phyloP scores from a whole-genome alignment of 2,888 invertebrate species.

The Melangyna quadrimaculata region DNA sequence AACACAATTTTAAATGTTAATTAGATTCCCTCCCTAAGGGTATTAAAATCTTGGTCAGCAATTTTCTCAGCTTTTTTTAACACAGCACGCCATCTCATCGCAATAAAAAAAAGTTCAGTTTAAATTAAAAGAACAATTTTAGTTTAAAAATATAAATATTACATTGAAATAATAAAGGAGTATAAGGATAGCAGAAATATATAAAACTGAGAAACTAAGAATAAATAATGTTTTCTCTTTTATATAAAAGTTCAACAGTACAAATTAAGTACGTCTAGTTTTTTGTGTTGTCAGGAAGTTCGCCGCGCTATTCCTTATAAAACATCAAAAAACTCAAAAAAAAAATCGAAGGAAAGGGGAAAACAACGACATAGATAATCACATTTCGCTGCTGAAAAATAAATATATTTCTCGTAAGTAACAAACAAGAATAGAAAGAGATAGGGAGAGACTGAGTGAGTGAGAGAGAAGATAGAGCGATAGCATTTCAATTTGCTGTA shows the following conservation, averaged over 20 bases:
- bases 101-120: background rate
- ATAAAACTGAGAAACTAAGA: conserved; percentile 5
- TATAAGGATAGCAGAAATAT: background rate
- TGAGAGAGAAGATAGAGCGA: background rate
- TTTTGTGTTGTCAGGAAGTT: conserved; percentile 32
- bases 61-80: background rate
- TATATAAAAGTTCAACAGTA: conserved; percentile 14
- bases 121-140: background rate
- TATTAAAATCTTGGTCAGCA: background rate
- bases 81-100: background rate
- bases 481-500: conserved; percentile 49
- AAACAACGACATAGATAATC: conserved; percentile 36
- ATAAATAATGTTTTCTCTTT: conserved; percentile 19
- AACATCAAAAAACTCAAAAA: background rate
- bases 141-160: background rate
- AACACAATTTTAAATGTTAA: conserved; percentile 9
- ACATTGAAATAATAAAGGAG: background rate
- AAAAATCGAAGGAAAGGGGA: background rate
- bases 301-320: background rate
- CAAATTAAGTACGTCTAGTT: conserved; percentile 23
- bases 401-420: conserved; percentile 43
- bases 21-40: background rate
- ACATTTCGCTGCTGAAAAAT: conserved; percentile 29
- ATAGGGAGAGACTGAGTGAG: background rate
- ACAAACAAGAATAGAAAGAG: background rate